Conservation (phyloP, 1,140 invertebrate species). For the Saccostrea echinata region DNA sequence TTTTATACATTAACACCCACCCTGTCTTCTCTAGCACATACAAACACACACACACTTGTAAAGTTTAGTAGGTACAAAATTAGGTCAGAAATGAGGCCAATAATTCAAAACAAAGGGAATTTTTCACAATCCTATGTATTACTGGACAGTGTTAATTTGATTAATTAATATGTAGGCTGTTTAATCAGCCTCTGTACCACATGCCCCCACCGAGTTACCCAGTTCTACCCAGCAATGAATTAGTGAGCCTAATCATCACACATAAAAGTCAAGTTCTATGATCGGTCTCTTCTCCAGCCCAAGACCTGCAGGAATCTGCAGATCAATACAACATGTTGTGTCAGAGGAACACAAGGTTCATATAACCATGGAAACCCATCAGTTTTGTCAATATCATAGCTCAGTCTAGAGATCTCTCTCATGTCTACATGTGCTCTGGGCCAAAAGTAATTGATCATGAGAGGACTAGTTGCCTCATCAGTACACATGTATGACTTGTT, state of each 20-base stretch:
- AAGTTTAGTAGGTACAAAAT: not conserved
- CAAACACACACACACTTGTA: too few species aligned
- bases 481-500: not conserved
- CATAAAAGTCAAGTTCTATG: not conserved
- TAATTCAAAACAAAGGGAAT: not conserved
- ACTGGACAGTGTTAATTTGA: constrained; percentile 1
- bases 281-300: not conserved
- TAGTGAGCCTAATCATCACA: not conserved
- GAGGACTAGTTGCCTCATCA: constrained; percentile 18
- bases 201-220: not conserved
- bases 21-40: too few species aligned
- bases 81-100: not conserved
- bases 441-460: constrained; percentile 15
- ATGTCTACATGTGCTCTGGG: constrained; percentile 19
- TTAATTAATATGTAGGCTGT: not conserved
- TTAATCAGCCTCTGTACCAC: not conserved
- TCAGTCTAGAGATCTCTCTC: not conserved
- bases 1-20: too few species aligned
- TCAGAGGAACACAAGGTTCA: constrained; percentile 29
- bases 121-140: not conserved
- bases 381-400: constrained; percentile 30
- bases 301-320: not conserved
- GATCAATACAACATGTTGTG: constrained; percentile 37
- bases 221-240: not conserved
- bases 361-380: constrained; percentile 29